Evolutionary conservation across 2,113 vertebrate species (phyloP), one percentile per base, ranked within the genome.

Genomic region (Zapornia atra): DNA sequence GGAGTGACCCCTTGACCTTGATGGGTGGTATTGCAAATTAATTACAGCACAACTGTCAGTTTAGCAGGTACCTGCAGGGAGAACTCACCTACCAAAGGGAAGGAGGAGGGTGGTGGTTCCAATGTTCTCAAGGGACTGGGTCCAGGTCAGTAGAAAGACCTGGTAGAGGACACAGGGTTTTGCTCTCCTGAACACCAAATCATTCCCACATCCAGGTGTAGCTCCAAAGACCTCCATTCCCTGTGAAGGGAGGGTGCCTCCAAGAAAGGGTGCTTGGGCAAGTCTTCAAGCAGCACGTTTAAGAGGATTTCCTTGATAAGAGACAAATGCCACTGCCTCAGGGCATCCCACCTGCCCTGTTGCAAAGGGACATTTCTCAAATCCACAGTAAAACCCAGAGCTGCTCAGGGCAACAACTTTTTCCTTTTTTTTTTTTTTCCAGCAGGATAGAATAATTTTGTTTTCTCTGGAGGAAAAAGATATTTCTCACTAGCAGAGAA

Each of bases 71-170:
- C 6, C 72, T 63, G 16, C 70, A 50, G 38, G 40, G 25, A 46
- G 16, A 92, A 15, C 0, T 2, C 44, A 86, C 70, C 38, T 76
- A 5, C 12, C 0, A 2, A 57, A 40, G 22, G 19, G 26, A 82
- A 11, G 12, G 5, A 8, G 33, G 12, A 71, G 31, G 0, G 3
- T 56, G 11, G 26, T 28, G 4, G 6, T 83, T 66, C 48, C 3
- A 1, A 17, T 33, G 19, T 2, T 1, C 61, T 87, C 2, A 1
- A 38, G 22, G 19, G 38, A 24, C 26, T 70, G 19, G 16, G 16
- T 59, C 26, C 10, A 54, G 20, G 5, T 70, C 28, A 31, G 19
- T 17, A 60, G 72, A 69, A 82, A 51, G 64, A 59, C 11, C 20
- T 34, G 5, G 8, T 2, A 54, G 79, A 54, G 29, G 25, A 61